Evolutionary conservation across 2,888 invertebrate species (phyloP), one percentile per base, ranked within the genome.

Genomic region (Andrena marginata): DNA sequence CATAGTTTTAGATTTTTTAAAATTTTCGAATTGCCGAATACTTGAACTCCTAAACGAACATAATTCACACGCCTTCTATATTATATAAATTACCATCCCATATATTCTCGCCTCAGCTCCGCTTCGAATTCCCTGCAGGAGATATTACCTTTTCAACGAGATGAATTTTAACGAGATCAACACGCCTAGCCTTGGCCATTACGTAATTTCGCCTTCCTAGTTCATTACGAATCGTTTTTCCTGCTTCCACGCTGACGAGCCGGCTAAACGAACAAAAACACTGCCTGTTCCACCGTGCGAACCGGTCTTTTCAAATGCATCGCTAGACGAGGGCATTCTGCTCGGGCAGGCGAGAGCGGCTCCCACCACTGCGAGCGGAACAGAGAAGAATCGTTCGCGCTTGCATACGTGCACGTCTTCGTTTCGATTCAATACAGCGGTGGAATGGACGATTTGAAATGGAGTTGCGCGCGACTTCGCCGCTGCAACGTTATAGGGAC

Each of bases 301-400:
- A 64, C 54, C 72, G 63, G 72, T 64, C 64, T 73, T 42, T 73
- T 51, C 33, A 60, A 77, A 67, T 16, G 65, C 48, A 35, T 67
- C 60, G 49, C 35, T 51, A 60, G 33, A 64, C 35, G 60, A 2
- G 31, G 2, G 56, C 31, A 65, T 64, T 59, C 13, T 16, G 67
- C 23, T 13, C 10, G 20, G 42, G 13, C 42, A 20, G n/a, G 26
- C 68, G 29, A 54, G 33, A 23, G 33, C 20, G 62, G 35, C 33
- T n/a, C 2, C 23, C 49, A 35, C 6, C 2, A 2, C 42, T 49
- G 16, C 48, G 3, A 6, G 6, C 13, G 31, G 67, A 33, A 59
- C 31, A 20, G 63, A 73, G 16, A 35, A 48, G 42, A 56, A n/a
- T 29, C 8, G 73, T 64, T 29, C 48, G n/a, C 48, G 23, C 29